Evolutionary conservation across 2,888 invertebrate genomes (phyloP).

Genomic region (Lepidocyrtoides sp.): DNA sequence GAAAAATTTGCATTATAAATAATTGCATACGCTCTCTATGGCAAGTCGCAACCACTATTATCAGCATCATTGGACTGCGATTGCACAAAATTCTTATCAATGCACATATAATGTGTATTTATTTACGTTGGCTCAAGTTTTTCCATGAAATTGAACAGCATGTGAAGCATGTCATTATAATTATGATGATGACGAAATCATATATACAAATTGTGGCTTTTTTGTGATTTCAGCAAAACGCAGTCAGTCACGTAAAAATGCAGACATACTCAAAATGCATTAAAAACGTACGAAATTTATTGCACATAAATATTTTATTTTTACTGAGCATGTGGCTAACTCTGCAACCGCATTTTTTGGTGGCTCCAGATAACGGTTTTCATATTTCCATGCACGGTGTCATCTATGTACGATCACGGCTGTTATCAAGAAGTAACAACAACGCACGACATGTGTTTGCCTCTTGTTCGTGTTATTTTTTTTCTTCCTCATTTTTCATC

Average conservation of each 20-base stretch:
- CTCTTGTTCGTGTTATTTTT: background rate
- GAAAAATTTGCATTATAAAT: conserved; percentile 45
- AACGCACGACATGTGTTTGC: background rate
- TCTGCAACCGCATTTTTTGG: background rate
- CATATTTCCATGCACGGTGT: background rate
- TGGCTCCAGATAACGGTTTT: background rate
- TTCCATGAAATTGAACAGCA: conserved; percentile 18
- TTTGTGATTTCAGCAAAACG: no score
- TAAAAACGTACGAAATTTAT: no score
- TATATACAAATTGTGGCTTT: background rate
- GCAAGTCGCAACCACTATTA: conserved; percentile 4
- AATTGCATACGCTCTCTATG: no score
- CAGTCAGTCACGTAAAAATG: no score
- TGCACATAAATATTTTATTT: no score
- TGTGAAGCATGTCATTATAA: background rate
- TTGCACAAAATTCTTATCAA: no score
- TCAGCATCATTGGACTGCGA: no score
- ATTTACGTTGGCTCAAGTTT: background rate
- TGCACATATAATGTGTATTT: no score
- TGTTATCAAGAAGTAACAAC: background rate
- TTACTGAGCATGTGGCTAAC: background rate
- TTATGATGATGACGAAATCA: background rate
- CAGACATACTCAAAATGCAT: background rate
- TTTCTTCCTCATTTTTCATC: conserved; percentile 16
- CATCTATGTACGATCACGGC: conserved; percentile 5